These are phyloP conservation scores for Actinemys pallida DNA, from an alignment of 2,113 vertebrate species.

Conservation along the genomic window DNA sequence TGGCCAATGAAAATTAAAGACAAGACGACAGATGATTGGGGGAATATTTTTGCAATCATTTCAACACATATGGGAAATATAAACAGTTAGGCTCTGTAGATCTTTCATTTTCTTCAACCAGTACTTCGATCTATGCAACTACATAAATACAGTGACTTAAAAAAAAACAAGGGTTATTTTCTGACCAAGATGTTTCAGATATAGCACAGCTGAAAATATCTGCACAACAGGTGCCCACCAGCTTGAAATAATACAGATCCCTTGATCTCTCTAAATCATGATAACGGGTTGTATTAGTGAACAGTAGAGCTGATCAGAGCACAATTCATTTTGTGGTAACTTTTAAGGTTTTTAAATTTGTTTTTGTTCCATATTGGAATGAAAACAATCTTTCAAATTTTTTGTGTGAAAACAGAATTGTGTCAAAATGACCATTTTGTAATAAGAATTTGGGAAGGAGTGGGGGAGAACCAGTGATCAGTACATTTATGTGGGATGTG, in stretches of 20 bases:
- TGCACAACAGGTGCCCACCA: neutral
- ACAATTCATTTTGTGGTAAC: too few species aligned
- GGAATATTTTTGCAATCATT: neutral
- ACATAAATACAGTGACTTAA: neutral
- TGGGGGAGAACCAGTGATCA: too few species aligned
- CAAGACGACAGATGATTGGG: neutral
- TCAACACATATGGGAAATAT: neutral
- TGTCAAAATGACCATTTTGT: too few species aligned
- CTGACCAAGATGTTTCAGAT: neutral
- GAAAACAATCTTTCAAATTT: too few species aligned
- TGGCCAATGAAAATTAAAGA: neutral
- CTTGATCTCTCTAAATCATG: fast-evolving
- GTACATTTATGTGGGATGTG: too few species aligned
- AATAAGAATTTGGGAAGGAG: too few species aligned
- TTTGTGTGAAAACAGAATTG: too few species aligned
- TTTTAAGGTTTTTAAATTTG: too few species aligned
- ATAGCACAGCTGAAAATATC: fast-evolving
- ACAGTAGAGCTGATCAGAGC: too few species aligned
- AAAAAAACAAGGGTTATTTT: neutral
- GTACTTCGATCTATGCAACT: neutral
- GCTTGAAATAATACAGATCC: neutral
- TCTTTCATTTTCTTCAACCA: neutral
- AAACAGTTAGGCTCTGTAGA: neutral
- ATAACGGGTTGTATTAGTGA: neutral
- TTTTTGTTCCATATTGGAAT: too few species aligned